Conservation (phyloP, 2,888 invertebrate genomes). For the Morinoia aosen region DNA sequence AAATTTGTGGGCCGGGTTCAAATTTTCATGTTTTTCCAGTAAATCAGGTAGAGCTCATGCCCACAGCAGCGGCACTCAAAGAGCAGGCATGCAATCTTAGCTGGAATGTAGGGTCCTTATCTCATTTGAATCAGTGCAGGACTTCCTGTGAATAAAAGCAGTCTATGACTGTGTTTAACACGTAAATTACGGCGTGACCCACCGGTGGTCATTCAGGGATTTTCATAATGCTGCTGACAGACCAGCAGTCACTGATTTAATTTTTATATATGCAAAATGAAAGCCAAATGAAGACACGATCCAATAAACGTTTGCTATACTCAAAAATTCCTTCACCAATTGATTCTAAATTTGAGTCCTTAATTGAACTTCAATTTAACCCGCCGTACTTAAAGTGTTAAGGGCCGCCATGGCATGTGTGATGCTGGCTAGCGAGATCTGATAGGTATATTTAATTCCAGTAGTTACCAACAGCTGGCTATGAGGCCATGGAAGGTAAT, state of each 20-base stretch:
- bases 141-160: neutral
- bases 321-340: too few relatives aligned
- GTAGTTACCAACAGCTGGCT: neutral
- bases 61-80: neutral
- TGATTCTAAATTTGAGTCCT: too few relatives aligned
- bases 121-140: neutral
- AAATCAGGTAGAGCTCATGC: neutral
- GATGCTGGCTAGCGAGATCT: neutral
- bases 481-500: neutral
- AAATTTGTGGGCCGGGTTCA: neutral
- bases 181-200: too few relatives aligned
- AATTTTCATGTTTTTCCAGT: neutral
- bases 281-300: too few relatives aligned
- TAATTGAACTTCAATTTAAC: too few relatives aligned
- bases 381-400: neutral
- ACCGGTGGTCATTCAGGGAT: too few relatives aligned
- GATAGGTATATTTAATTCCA: neutral
- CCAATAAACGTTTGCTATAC: too few relatives aligned
- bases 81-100: neutral
- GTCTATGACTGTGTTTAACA: too few relatives aligned
- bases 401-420: neutral
- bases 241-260: too few relatives aligned
- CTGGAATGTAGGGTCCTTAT: neutral
- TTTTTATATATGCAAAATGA: too few relatives aligned
- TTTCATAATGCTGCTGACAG: too few relatives aligned